Conservation (phyloP, 2,888 invertebrate genomes). For the Julus scandinavius region DNA sequence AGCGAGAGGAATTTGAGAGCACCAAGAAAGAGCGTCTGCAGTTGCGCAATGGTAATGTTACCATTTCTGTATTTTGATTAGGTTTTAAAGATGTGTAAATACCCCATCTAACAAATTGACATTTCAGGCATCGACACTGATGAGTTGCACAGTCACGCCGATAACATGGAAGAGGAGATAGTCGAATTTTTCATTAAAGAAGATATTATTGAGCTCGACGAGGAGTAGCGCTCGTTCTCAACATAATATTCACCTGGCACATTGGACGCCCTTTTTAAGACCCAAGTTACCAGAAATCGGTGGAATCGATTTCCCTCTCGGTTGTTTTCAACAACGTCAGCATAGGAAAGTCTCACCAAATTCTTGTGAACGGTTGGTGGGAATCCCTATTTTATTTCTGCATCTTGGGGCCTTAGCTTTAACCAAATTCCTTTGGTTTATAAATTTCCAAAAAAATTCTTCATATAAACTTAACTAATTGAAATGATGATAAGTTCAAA, state of each 20-base stretch:
- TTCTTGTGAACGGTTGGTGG: neutral
- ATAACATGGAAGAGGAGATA: constrained; percentile 92
- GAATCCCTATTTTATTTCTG: constrained; percentile 15
- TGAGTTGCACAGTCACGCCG: constrained; percentile 83
- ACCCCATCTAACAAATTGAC: neutral
- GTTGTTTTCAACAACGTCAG: constrained; percentile 12
- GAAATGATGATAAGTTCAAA: neutral
- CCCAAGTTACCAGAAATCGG: neutral
- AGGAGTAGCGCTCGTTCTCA: constrained; percentile 51
- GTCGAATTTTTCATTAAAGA: constrained; percentile 99
- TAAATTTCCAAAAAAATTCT: constrained; percentile 14
- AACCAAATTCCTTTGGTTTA: constrained; percentile 33
- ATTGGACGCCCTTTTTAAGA: neutral
- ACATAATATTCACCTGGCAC: neutral
- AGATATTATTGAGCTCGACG: constrained; percentile 72
- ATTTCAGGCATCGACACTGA: constrained; percentile 90
- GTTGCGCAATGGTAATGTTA: constrained; percentile 83
- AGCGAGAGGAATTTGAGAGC: constrained; percentile 78
- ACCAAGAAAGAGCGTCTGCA: constrained; percentile 84
- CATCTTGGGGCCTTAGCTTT: constrained; percentile 17
- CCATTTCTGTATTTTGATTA: neutral
- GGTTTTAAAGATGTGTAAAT: neutral
- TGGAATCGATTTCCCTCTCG: neutral
- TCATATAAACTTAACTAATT: neutral
- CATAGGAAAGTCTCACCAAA: no score